Evolutionary conservation across 2,797 vertebrate genomes (phyloP).

Genomic region (Pachyuromys duprasi): DNA sequence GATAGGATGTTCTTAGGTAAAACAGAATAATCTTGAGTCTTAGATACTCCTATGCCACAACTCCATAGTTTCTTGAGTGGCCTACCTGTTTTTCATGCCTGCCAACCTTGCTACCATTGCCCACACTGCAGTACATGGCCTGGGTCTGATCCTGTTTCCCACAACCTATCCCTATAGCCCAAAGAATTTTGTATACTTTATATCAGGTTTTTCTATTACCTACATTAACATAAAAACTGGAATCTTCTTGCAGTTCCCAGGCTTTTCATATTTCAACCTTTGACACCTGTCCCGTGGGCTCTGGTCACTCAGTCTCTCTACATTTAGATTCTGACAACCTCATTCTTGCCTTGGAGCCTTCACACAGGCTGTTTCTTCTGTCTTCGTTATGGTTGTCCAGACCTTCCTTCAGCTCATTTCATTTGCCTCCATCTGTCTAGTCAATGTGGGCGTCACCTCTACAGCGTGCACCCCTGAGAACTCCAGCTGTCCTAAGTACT

Average conservation of each 20-base stretch:
- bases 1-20: neutral
- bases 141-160: neutral
- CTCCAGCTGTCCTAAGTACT: neutral
- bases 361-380: neutral
- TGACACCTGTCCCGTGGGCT: neutral
- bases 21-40: neutral
- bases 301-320: neutral
- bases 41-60: too few species aligned
- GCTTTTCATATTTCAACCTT: neutral
- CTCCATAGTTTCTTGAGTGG: neutral
- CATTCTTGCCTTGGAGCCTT: neutral
- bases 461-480: neutral
- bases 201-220: neutral
- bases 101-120: neutral
- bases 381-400: neutral
- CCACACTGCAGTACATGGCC: rapidly evolving
- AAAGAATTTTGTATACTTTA: neutral
- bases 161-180: too few species aligned
- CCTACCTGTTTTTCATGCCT: neutral
- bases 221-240: neutral
- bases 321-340: neutral
- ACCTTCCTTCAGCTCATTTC: neutral
- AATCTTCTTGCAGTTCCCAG: neutral
- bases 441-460: neutral
- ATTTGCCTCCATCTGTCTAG: neutral